Conservation (phyloP, 2,888 invertebrate genomes). For the Listrodromus nycthemerus region DNA sequence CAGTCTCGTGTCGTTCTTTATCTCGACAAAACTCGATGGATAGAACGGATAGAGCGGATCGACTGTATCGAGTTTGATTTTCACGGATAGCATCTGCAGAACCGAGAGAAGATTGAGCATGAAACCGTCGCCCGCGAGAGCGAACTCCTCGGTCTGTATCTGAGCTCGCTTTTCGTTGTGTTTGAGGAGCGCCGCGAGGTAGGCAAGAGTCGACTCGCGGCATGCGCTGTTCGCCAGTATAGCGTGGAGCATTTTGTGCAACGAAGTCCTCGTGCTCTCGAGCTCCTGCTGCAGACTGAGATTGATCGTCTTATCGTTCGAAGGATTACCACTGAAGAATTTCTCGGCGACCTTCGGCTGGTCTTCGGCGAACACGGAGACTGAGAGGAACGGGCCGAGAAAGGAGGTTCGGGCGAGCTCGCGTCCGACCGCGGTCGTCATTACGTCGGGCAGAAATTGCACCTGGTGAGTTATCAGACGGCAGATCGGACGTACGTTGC, state of each 20-base stretch:
- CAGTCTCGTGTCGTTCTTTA: slow-evolving; percentile 93
- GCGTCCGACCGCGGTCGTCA: slow-evolving; percentile 92
- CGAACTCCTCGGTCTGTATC: slow-evolving; percentile 94
- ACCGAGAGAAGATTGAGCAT: slow-evolving; percentile 97
- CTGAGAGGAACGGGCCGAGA: slow-evolving; percentile 95
- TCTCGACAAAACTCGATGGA: slow-evolving; percentile 89
- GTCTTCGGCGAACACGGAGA: slow-evolving; percentile 97
- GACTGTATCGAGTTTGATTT: slow-evolving; percentile 95
- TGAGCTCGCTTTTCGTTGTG: slow-evolving; percentile 95
- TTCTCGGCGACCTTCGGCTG: slow-evolving; percentile 95
- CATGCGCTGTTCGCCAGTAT: slow-evolving; percentile 93
- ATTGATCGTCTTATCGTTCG: slow-evolving; percentile 88
- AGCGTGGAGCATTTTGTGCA: slow-evolving; percentile 93
- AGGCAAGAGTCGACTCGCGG: slow-evolving; percentile 92
- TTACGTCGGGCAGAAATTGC: slow-evolving; percentile 90
- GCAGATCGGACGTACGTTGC: slow-evolving; percentile 92
- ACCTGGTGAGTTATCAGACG: slow-evolving; percentile 88
- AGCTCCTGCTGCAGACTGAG: slow-evolving; percentile 92
- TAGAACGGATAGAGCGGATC: slow-evolving; percentile 96
- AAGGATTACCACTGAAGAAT: slow-evolving; percentile 87
- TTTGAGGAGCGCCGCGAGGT: slow-evolving; percentile 91
- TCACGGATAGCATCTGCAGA: slow-evolving; percentile 94
- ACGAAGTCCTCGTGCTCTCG: slow-evolving; percentile 90
- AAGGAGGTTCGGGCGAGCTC: slow-evolving; percentile 94
- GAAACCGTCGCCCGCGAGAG: slow-evolving; percentile 96